Evolutionary conservation across 2,113 vertebrate genomes (phyloP).

Genomic region (Ciconia stormi): DNA sequence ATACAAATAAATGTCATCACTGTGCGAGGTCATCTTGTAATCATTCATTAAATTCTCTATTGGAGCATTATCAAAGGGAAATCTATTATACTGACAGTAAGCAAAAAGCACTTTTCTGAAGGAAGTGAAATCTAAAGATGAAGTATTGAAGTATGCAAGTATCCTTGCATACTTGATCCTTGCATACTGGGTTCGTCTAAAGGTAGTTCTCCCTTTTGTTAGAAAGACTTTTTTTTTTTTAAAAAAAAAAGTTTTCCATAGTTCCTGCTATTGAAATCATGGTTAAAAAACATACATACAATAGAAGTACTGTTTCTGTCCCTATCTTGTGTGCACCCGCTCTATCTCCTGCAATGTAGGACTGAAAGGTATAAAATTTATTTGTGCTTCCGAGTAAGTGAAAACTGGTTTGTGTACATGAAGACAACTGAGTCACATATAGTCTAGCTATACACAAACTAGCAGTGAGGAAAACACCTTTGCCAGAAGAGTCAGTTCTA

Average conservation of each 20-base stretch:
- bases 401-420: background rate
- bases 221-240: background rate
- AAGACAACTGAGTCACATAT: background rate
- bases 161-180: background rate
- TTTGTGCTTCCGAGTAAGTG: background rate
- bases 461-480: constrained; percentile 38
- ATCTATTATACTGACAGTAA: background rate
- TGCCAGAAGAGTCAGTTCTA: constrained; percentile 39
- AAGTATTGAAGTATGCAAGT: background rate
- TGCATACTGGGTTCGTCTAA: background rate
- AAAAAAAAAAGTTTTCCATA: background rate
- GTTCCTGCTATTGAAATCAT: background rate
- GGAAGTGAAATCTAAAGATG: background rate
- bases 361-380: background rate
- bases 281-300: background rate
- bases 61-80: background rate
- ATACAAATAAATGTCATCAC: background rate
- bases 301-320: background rate
- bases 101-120: background rate
- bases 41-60: background rate
- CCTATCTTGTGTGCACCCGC: fast-evolving
- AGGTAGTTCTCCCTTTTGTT: background rate
- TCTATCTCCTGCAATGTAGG: background rate
- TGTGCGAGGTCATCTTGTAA: background rate
- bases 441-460: background rate